Base-by-base conservation (phyloP, 2,797 vertebrate species). In the Tolypeutes matacus region DNA sequence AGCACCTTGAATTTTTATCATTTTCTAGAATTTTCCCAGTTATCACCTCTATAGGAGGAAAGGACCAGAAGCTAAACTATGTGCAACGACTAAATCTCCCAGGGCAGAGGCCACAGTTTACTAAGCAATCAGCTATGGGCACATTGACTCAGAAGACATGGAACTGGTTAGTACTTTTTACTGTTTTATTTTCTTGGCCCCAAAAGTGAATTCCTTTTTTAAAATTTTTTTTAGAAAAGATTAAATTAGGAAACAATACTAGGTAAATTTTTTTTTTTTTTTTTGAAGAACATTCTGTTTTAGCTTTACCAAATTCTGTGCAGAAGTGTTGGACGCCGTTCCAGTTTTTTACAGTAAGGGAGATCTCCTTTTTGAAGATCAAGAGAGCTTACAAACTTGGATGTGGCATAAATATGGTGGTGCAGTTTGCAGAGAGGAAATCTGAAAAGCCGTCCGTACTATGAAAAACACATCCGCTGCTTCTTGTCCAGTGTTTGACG, bases 361-460 rank as follows among this genome's bases (percentile, higher is more conserved):
- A 9, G n/a, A 7, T 14, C 58, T 18, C n/a, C n/a, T 49, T 18
- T 11, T 5, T 14, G 20, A 39, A 49, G 36, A 23, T 29, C 0
- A 2, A 14, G 29, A 1, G 9, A 7, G 2, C 10, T 6, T 17
- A 4, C 2, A 0, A 4, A n/a, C 0, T 1, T 1, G 39, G 7
- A 25, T 0, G 21, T 1, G 20, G 15, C 11, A 9, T 23, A 1
- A 49, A 12, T 64, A 11, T 20, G 42, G 60, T 20, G 62, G 53
- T 53, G 6, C 53, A 21, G 21, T 64, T n/a, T 65, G 31, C 31
- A 49, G 42, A n/a, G 23, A 67, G 12, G 83, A 67, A 69, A 53
- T 64, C 60, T 29, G 80, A 46, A 46, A 85, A 18, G 65, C 29
- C 69, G 13, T 4, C 65, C 36, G 13, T 82, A 94, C 49, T 9